Conservation (phyloP, 2,797 vertebrate species). For the Pagetopsis macropterus region DNA sequence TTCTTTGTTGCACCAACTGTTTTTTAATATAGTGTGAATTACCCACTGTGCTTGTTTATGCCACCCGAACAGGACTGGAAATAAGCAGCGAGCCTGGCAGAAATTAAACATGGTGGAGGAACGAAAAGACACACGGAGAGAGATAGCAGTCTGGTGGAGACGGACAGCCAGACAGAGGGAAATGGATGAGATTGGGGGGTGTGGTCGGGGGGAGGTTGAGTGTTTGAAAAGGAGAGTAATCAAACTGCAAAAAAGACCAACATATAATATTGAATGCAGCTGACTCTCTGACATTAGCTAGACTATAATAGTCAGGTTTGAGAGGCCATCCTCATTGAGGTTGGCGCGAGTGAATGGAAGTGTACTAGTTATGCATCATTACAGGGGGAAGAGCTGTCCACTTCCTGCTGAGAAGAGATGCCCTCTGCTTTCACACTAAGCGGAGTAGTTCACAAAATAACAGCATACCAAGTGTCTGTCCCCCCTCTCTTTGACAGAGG, state of each 20-base stretch:
- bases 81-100: slow-evolving; percentile 86
- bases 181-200: slow-evolving; percentile 61
- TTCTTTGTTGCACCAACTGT: slow-evolving; percentile 93
- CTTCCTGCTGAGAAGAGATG: slow-evolving; percentile 83
- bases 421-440: slow-evolving; percentile 83
- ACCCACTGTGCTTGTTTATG: slow-evolving; percentile 97
- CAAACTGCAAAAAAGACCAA: slow-evolving; percentile 72
- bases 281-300: slow-evolving; percentile 79
- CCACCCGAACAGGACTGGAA: slow-evolving; percentile 90
- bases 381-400: slow-evolving; percentile 76
- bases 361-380: slow-evolving; percentile 83
- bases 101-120: slow-evolving; percentile 86
- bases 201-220: slow-evolving; percentile 57
- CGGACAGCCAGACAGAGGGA: slow-evolving; percentile 24
- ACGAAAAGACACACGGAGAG: slow-evolving; percentile 52
- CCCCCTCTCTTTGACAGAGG: slow-evolving; percentile 67
- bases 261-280: slow-evolving; percentile 74
- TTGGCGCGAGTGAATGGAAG: slow-evolving; percentile 72
- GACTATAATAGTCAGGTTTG: slow-evolving; percentile 76
- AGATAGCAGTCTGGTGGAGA: slow-evolving; percentile 59
- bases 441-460: slow-evolving; percentile 82
- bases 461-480: slow-evolving; percentile 75
- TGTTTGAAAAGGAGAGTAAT: slow-evolving; percentile 85
- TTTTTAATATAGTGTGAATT: slow-evolving; percentile 97
- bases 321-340: slow-evolving; percentile 70